Conservation (phyloP, 1,140 invertebrate genomes). For the Apis laboriosa region DNA sequence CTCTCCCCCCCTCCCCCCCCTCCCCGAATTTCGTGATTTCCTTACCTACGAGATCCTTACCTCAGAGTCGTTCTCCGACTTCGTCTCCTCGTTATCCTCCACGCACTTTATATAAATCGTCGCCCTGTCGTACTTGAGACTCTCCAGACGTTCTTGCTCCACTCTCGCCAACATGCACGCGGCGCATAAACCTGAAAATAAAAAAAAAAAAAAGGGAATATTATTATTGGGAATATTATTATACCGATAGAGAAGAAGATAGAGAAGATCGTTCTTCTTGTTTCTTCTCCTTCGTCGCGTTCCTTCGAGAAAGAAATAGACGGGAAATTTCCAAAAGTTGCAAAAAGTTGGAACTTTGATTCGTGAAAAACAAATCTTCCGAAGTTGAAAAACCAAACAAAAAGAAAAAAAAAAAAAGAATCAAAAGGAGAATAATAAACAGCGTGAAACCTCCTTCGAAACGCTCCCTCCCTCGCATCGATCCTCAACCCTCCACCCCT, state of each 20-base stretch:
- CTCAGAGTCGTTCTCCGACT: slow-evolving; percentile 69
- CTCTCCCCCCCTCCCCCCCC: not conserved
- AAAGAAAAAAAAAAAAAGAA: not conserved
- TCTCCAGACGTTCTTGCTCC: slow-evolving; percentile 75
- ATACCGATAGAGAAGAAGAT: not conserved
- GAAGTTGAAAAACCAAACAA: no score
- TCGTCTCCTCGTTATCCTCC: slow-evolving; percentile 75
- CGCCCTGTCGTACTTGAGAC: slow-evolving; percentile 77
- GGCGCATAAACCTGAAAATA: slow-evolving; percentile 72
- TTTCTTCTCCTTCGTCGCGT: no score
- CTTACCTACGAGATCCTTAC: slow-evolving; percentile 53
- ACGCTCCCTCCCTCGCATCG: not conserved
- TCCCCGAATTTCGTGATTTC: not conserved
- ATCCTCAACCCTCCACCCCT: not conserved
- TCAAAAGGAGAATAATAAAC: not conserved
- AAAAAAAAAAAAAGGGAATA: slow-evolving; percentile 23
- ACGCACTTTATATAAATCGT: slow-evolving; percentile 77
- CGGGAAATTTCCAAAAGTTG: no score
- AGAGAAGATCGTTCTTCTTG: no score
- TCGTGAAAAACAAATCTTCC: no score
- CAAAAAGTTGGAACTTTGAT: no score
- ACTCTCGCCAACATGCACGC: slow-evolving; percentile 73
- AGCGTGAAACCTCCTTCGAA: not conserved
- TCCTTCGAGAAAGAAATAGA: no score
- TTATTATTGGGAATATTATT: not conserved